Evolutionary conservation across 2,113 vertebrate species (phyloP).

Genomic region (Megaceryle torquata): DNA sequence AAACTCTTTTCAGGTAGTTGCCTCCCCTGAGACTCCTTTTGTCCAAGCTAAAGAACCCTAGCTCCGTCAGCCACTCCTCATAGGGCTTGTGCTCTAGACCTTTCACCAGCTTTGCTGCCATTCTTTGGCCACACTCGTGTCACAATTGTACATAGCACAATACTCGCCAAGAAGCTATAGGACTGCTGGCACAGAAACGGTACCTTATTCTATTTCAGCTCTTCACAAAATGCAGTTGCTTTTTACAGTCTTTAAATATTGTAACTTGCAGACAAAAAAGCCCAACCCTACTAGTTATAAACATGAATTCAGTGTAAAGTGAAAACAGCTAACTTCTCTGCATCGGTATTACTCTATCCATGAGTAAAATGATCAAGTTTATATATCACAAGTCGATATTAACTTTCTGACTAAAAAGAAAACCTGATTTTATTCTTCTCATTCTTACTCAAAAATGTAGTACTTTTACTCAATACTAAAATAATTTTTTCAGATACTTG

Average conservation of each 20-base stretch:
- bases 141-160: neutral
- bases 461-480: neutral
- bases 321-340: neutral
- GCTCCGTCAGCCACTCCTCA: neutral
- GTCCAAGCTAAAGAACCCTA: neutral
- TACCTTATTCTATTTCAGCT: neutral
- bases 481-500: neutral
- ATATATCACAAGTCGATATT: neutral
- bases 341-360: neutral
- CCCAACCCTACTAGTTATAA: neutral
- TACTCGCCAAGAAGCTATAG: neutral
- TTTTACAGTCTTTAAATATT: neutral
- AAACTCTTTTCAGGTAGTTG: neutral
- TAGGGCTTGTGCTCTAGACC: neutral
- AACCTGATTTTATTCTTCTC: neutral
- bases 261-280: neutral
- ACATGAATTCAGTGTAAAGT: neutral
- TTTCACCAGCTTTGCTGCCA: neutral
- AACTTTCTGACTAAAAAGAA: neutral
- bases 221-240: neutral
- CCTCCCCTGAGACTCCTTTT: neutral
- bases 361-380: neutral
- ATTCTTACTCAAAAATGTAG: neutral
- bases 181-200: neutral
- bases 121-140: neutral